Conservation (phyloP, 2,113 vertebrate genomes). For the Typhlomys cinereus region DNA sequence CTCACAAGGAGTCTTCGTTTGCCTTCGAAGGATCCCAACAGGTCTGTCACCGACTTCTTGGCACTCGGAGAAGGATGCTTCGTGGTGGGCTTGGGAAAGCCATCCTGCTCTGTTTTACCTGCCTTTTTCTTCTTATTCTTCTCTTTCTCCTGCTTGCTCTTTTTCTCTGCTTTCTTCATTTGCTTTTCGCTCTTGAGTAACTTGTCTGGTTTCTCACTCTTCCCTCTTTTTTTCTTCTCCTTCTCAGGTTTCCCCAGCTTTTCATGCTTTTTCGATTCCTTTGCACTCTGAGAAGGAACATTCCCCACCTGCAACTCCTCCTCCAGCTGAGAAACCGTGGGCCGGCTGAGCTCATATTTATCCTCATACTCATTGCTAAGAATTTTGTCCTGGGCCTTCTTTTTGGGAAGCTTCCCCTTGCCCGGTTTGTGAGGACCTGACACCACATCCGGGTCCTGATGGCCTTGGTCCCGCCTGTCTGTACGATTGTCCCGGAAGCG, state of each 20-base stretch:
- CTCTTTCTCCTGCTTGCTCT: slow-evolving; percentile 89
- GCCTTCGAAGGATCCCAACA: slow-evolving; percentile 96
- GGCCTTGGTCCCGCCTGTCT: slow-evolving; percentile 86
- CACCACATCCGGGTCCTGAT: slow-evolving; percentile 80
- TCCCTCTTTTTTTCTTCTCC: slow-evolving; percentile 93
- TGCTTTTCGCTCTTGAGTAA: slow-evolving; percentile 87
- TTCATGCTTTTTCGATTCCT: slow-evolving; percentile 87
- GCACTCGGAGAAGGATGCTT: slow-evolving; percentile 83
- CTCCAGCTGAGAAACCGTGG: slow-evolving; percentile 84
- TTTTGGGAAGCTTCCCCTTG: slow-evolving; percentile 88
- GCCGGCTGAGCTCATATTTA: slow-evolving; percentile 85
- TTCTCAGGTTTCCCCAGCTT: slow-evolving; percentile 89
- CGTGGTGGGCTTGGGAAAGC: slow-evolving; percentile 87
- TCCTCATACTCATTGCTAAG: slow-evolving; percentile 93
- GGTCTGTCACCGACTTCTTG: slow-evolving; percentile 85
- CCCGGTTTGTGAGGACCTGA: slow-evolving; percentile 86
- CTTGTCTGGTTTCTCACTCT: slow-evolving; percentile 87
- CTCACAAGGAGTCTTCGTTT: slow-evolving; percentile 95
- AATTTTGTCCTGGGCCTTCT: slow-evolving; percentile 88
- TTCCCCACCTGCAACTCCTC: slow-evolving; percentile 82
- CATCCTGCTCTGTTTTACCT: slow-evolving; percentile 87
- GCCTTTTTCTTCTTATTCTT: slow-evolving; percentile 92
- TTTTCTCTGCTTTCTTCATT: slow-evolving; percentile 90
- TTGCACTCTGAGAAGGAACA: slow-evolving; percentile 86
- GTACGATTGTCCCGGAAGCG: slow-evolving; percentile 91